A percentile compares a stretch with the other conserved stretches of the same genome.
phyloP scores from a whole-genome alignment of 2,888 invertebrate species.

The Cyclophora punctaria region DNA sequence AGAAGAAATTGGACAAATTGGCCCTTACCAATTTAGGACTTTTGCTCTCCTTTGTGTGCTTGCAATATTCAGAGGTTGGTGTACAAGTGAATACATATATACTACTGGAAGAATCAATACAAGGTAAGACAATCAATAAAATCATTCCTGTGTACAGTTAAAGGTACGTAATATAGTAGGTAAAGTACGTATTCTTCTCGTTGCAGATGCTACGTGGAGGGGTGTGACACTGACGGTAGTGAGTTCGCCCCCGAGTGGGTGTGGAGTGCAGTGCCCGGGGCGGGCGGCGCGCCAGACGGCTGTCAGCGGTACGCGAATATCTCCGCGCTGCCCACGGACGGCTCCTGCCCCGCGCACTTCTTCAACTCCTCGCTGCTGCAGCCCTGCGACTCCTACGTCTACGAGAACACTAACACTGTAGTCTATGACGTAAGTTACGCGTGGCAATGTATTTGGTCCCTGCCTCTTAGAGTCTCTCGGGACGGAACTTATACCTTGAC shows the following conservation, averaged over 20 bases:
- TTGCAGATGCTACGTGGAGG: constrained; percentile 42
- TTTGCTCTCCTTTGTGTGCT: constrained; percentile 32
- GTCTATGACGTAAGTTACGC: constrained; percentile 30
- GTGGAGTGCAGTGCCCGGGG: constrained; percentile 50
- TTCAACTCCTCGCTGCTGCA: constrained; percentile 30
- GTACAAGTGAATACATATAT: constrained; percentile 47
- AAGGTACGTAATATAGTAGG: neutral
- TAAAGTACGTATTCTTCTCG: neutral
- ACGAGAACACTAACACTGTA: constrained; percentile 41
- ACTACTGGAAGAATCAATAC: constrained; percentile 50
- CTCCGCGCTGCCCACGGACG: constrained; percentile 5
- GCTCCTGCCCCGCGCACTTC: constrained; percentile 36
- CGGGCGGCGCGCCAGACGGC: constrained; percentile 41
- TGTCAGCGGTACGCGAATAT: constrained; percentile 53
- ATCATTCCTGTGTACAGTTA: neutral
- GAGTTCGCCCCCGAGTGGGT: constrained; percentile 60
- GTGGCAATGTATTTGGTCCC: too few relatives aligned
- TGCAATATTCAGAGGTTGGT: constrained; percentile 41
- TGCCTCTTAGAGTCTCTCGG: too few relatives aligned
- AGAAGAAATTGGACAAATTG: constrained; percentile 46
- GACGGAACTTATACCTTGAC: too few relatives aligned
- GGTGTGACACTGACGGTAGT: constrained; percentile 34
- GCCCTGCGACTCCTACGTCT: constrained; percentile 42
- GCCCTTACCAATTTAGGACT: constrained; percentile 41
- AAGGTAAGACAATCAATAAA: constrained; percentile 31